Conservation (phyloP, 2,797 vertebrate species). For the Sebastiscus tertius region DNA sequence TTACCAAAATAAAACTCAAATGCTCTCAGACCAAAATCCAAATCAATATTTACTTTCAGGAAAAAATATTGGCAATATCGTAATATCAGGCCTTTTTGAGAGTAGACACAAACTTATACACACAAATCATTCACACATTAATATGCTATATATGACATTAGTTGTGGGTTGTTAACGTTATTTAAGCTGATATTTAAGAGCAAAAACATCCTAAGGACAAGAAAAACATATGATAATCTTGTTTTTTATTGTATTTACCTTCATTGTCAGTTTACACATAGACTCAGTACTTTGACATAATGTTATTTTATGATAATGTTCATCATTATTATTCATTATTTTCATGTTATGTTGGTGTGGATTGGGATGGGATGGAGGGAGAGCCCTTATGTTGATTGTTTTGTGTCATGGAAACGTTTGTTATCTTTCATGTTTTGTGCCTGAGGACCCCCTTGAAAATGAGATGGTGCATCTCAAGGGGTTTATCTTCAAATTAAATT, state of each 20-base stretch:
- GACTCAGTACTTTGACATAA: neutral
- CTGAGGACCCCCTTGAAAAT: neutral
- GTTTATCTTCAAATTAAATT: neutral
- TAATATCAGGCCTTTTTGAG: neutral
- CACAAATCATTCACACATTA: neutral
- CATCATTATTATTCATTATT: neutral
- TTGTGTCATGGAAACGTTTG: neutral
- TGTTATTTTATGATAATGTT: neutral
- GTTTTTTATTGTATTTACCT: neutral
- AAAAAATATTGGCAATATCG: neutral
- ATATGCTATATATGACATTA: neutral
- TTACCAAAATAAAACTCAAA: neutral
- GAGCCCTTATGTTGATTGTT: neutral
- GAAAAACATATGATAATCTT: neutral
- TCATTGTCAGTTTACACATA: neutral
- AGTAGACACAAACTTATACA: neutral
- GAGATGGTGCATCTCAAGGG: neutral
- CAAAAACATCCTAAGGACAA: neutral
- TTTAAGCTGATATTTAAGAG: neutral
- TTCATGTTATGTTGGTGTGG: neutral
- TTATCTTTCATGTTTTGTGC: neutral
- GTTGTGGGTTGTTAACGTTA: neutral
- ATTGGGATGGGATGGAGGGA: neutral
- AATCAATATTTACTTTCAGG: neutral
- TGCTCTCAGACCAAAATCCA: neutral